Conservation (phyloP, 1,140 invertebrate genomes). For the Trypoxylus dichotomus region DNA sequence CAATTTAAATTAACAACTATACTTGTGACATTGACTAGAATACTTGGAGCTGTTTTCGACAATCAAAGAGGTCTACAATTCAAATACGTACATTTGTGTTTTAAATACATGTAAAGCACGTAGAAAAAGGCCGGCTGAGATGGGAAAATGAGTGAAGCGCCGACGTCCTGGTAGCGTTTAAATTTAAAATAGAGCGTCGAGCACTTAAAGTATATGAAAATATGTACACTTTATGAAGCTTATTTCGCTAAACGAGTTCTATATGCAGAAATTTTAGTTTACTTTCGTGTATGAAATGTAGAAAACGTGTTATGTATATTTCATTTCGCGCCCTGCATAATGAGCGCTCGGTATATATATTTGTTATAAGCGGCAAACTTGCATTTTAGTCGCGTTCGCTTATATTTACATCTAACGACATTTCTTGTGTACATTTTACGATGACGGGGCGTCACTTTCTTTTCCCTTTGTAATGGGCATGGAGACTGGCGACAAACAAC, state of each 20-base stretch:
- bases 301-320: constrained; percentile 29
- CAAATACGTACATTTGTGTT: too few relatives aligned
- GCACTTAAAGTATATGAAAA: constrained; percentile 25
- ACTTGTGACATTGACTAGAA: too few relatives aligned
- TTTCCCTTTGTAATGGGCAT: too few relatives aligned
- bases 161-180: neutral
- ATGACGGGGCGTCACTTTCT: neutral
- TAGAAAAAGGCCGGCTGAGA: too few relatives aligned
- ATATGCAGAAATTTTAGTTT: constrained; percentile 22
- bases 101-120: too few relatives aligned
- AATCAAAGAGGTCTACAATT: too few relatives aligned
- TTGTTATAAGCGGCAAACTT: neutral
- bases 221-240: constrained; percentile 22
- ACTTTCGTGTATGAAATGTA: constrained; percentile 25
- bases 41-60: too few relatives aligned
- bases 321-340: constrained; percentile 25
- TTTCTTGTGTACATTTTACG: neutral
- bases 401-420: neutral
- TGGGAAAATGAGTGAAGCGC: too few relatives aligned
- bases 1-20: too few relatives aligned
- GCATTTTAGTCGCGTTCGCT: neutral
- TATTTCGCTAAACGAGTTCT: constrained; percentile 28
- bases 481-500: too few relatives aligned
- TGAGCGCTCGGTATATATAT: neutral
- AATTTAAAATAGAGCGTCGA: neutral